A percentile compares a stretch with the other conserved stretches of the same genome.
Evolutionary conservation across 2,797 vertebrate genomes (phyloP).

Genomic region (Darevskia nairensis): DNA sequence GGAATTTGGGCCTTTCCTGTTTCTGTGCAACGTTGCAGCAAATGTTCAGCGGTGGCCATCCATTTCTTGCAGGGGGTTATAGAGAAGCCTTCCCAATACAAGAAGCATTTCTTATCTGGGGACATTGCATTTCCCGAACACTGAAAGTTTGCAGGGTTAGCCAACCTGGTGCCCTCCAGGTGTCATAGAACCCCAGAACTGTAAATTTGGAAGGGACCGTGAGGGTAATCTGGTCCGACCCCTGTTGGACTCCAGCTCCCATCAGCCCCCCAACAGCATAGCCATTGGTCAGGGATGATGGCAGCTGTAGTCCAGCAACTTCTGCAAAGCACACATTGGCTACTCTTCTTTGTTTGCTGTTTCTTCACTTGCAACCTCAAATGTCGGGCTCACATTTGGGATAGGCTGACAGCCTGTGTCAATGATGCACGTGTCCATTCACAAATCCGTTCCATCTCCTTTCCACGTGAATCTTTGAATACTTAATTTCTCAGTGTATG

Average conservation of each 20-base stretch:
- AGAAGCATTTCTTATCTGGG: neutral
- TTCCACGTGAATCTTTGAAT: neutral
- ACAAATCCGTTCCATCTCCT: neutral
- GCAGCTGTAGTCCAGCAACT: neutral
- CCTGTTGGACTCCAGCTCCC: too few species aligned
- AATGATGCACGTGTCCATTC: too few species aligned
- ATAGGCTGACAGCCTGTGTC: too few species aligned
- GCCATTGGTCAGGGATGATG: neutral
- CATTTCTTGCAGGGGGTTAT: neutral
- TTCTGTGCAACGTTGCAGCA: slow-evolving; percentile 20
- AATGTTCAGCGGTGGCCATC: neutral
- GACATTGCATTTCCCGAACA: neutral
- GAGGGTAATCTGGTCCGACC: too few species aligned
- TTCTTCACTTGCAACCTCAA: too few species aligned
- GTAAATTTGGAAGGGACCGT: too few species aligned
- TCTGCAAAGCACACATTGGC: neutral
- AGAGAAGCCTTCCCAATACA: neutral
- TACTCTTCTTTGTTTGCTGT: too few species aligned
- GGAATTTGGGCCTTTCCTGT: neutral
- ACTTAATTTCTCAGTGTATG: neutral
- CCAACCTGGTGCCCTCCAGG: too few species aligned
- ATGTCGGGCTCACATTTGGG: too few species aligned
- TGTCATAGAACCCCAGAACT: too few species aligned
- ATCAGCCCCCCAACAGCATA: neutral
- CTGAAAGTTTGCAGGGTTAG: neutral